Evolutionary conservation across 2,888 invertebrate genomes (phyloP), one percentile per base, ranked within the genome.

Genomic region (Scaptomyza reducta): DNA sequence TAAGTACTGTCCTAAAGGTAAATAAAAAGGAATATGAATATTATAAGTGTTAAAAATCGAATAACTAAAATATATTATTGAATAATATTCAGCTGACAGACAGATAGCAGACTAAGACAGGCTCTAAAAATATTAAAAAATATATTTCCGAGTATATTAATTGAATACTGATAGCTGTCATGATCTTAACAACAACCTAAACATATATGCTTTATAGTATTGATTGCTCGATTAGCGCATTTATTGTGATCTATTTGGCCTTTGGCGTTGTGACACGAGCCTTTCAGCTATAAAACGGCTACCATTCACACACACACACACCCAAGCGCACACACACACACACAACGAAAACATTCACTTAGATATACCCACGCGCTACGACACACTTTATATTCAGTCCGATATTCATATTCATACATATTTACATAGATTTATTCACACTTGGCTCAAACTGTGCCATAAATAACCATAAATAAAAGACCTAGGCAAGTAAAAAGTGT

Each of bases 391-490:
- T 47, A 16, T 33, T 45, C 33, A 33, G 13, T 13, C 33, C 6
- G 27, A 27, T 22, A 4, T 5, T 4, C 5, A 27, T 27, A 7
- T 6, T 27, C 27, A 29, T 1, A 6, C 35, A 35, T n/a, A 33
- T 50, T 54, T 33, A 46, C 38, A 33, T 41, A 67, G 25, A 46
- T 27, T 29, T 42, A 72, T 22, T 42, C 42, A 35, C 46, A 70
- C 41, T 55, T 27, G 58, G 58, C 31, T 9, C 49, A 65, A 65
- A 79, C 61, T 79, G 64, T 73, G 69, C 56, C 74, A 75, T 79
- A 82, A 76, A 82, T 76, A 82, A 74, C 44, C 70, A 54, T 69
- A 66, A 63, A 53, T 46, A 47, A 64, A 62, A 59, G 49, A 65
- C 61, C 61, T 57, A 54, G 41, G 55, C 44, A 54, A 60, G 47